Percentiles rank a stretch among this genome's conserved stretches.
Conservation (phyloP, 2,113 vertebrate genomes). For the Monopterus albus region DNA sequence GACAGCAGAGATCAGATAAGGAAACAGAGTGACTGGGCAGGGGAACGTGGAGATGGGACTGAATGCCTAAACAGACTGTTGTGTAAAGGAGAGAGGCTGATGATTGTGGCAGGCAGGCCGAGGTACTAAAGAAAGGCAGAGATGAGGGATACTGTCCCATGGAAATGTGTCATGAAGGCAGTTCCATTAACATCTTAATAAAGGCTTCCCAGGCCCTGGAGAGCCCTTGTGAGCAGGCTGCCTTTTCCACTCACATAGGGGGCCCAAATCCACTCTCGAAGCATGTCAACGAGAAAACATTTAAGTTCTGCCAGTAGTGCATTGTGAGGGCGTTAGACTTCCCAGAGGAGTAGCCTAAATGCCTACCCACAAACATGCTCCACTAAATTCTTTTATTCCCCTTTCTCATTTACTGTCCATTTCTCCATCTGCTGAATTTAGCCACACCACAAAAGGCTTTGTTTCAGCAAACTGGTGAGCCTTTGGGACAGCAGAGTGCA, state of each 20-base stretch:
- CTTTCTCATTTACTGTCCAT: conserved; percentile 81
- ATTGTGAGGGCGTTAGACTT: conserved; percentile 72
- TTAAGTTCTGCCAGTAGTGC: conserved; percentile 69
- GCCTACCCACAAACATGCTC: conserved; percentile 59
- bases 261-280: conserved; percentile 56
- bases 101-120: conserved; percentile 68
- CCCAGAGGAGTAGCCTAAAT: conserved; percentile 72
- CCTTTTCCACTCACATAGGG: conserved; percentile 56
- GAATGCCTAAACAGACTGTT: conserved; percentile 73
- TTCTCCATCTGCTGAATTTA: conserved; percentile 82
- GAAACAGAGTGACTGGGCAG: conserved; percentile 50
- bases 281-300: conserved; percentile 62
- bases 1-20: conserved; percentile 72
- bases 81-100: conserved; percentile 70
- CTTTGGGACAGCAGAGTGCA: conserved; percentile 58
- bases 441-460: conserved; percentile 79
- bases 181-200: conserved; percentile 85
- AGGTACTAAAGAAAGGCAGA: conserved; percentile 62
- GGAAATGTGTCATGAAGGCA: conserved; percentile 83
- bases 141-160: conserved; percentile 70
- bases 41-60: conserved; percentile 58
- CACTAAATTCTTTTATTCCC: conserved; percentile 74
- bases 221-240: conserved; percentile 67
- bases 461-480: conserved; percentile 77
- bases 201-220: conserved; percentile 72